phyloP scores from a whole-genome alignment of 2,888 invertebrate species.

The Idaea aversata region DNA sequence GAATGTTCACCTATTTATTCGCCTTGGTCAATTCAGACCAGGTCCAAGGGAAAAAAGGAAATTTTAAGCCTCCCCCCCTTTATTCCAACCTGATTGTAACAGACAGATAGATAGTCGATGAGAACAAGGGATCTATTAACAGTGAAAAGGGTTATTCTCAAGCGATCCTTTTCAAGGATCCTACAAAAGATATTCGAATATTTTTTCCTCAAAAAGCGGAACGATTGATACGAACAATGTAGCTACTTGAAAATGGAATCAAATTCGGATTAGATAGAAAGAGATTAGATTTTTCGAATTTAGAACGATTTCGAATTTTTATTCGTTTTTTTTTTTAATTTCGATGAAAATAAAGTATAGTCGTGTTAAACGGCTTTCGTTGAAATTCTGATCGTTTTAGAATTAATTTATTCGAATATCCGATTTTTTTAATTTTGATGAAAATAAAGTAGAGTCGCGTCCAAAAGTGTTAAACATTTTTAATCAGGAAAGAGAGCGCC shows the following conservation, averaged over 20 bases:
- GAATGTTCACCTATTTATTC: too few relatives aligned
- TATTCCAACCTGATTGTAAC: too few relatives aligned
- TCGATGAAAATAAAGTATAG: background rate
- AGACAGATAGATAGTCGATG: background rate
- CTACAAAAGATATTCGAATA: background rate
- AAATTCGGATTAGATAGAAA: background rate
- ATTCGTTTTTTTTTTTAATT: background rate
- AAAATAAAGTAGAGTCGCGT: background rate
- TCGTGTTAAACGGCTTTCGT: background rate
- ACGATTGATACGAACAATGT: background rate
- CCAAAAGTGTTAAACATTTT: constrained; percentile 1
- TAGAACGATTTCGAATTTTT: too few relatives aligned
- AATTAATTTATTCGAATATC: too few relatives aligned
- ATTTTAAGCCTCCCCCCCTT: too few relatives aligned
- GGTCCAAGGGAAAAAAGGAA: too few relatives aligned
- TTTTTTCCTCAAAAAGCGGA: background rate
- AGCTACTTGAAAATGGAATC: background rate
- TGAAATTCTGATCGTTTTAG: too few relatives aligned
- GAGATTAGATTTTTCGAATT: too few relatives aligned
- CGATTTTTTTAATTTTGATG: background rate
- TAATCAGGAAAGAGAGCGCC: background rate
- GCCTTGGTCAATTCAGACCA: too few relatives aligned
- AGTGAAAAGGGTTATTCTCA: background rate
- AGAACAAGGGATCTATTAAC: background rate
- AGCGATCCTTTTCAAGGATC: background rate